phyloP scores from a whole-genome alignment of 2,797 vertebrate genomes.

The Halcyon badia region DNA sequence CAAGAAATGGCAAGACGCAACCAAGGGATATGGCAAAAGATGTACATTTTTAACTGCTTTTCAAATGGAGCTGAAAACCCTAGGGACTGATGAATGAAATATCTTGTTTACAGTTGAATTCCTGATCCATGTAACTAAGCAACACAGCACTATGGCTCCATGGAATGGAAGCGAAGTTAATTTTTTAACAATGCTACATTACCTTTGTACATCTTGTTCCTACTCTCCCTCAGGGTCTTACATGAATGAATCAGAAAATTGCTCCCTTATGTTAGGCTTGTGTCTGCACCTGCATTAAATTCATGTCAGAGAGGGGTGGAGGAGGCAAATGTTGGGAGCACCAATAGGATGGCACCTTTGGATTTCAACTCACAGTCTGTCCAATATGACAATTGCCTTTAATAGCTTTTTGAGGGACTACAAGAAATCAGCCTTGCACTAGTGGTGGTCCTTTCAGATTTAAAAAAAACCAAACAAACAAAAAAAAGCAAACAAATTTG shows the following conservation, averaged over 20 bases:
- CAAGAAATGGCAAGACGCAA: background rate
- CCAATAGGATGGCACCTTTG: slow-evolving; percentile 70
- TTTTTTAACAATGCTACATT: slow-evolving; percentile 79
- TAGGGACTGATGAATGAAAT: slow-evolving; percentile 30
- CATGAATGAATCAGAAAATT: slow-evolving; percentile 84
- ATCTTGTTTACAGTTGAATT: slow-evolving; percentile 56
- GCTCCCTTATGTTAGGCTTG: slow-evolving; percentile 79
- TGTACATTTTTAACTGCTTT: background rate
- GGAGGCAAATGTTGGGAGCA: slow-evolving; percentile 61
- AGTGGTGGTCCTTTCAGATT: slow-evolving; percentile 65
- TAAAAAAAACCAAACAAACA: background rate
- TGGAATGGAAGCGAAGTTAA: slow-evolving; percentile 77
- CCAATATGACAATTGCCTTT: slow-evolving; percentile 65
- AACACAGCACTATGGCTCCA: slow-evolving; percentile 47
- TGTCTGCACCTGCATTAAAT: slow-evolving; percentile 83
- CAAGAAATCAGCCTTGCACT: slow-evolving; percentile 39
- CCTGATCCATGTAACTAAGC: slow-evolving; percentile 40
- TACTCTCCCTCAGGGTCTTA: slow-evolving; percentile 81
- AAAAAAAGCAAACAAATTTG: slow-evolving; percentile 46
- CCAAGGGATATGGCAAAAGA: background rate
- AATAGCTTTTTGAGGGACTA: slow-evolving; percentile 68
- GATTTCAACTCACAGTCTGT: slow-evolving; percentile 65
- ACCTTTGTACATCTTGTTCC: slow-evolving; percentile 79
- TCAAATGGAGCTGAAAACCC: slow-evolving; percentile 18
- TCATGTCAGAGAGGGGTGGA: slow-evolving; percentile 74